These are phyloP conservation scores for Chaetodon trifascialis DNA, from an alignment of 2,113 vertebrate genomes.

Conservation along the genomic window DNA sequence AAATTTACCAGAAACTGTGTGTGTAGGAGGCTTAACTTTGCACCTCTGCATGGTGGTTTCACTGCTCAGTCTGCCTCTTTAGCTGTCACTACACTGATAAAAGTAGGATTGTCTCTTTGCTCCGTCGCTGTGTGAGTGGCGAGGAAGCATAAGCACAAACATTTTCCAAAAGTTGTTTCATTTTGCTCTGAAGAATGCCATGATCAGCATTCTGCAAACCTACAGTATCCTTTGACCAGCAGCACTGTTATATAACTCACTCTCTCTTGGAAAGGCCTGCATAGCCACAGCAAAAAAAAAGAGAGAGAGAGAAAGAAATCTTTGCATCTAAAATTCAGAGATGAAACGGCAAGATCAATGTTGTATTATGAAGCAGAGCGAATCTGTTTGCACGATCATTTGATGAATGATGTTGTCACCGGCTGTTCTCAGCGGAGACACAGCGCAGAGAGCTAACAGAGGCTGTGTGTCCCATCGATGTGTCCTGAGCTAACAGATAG, in stretches of 20 bases:
- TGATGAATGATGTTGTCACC: slow-evolving; percentile 60
- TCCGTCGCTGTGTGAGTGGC: slow-evolving; percentile 9
- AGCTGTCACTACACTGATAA: slow-evolving; percentile 22
- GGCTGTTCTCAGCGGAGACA: slow-evolving; percentile 35
- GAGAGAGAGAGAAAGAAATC: neutral
- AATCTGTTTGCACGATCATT: slow-evolving; percentile 46
- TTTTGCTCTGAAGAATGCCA: slow-evolving; percentile 49
- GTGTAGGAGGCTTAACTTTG: neutral
- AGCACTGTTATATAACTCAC: slow-evolving; percentile 63
- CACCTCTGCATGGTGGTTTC: neutral
- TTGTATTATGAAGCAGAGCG: slow-evolving; percentile 42
- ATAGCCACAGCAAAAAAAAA: neutral
- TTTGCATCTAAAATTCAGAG: slow-evolving; percentile 44
- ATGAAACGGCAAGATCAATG: slow-evolving; percentile 39
- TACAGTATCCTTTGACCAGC: slow-evolving; percentile 64
- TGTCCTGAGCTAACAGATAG: slow-evolving; percentile 50
- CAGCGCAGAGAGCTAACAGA: slow-evolving; percentile 35
- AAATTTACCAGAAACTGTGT: too few relatives aligned
- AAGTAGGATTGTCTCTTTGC: slow-evolving; percentile 41
- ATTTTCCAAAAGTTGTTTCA: slow-evolving; percentile 50
- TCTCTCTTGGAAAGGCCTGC: slow-evolving; percentile 51
- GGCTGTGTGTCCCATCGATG: slow-evolving; percentile 26
- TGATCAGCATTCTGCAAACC: slow-evolving; percentile 67
- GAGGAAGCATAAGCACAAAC: slow-evolving; percentile 33
- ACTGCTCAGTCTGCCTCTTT: slow-evolving; percentile 2